These are phyloP conservation scores for Umimayanthus chanpuru DNA, from an alignment of 92 coral and sea anemone species.

Conservation along the genomic window DNA sequence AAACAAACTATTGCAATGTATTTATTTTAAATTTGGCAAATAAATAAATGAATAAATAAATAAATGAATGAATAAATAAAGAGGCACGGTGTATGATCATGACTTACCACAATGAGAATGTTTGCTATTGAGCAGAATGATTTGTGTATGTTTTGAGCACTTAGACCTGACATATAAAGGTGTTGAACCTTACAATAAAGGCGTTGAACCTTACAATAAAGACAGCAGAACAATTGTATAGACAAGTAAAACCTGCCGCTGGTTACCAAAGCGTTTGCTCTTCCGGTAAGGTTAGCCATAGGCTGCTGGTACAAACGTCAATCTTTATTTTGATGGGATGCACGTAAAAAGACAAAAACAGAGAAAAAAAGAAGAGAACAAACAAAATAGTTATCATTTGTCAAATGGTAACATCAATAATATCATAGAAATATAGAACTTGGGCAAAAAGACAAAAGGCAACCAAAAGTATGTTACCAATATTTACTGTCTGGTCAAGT, in stretches of 20 bases:
- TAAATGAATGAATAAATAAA: no score
- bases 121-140: background rate
- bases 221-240: constrained; percentile 40
- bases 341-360: constrained; percentile 77
- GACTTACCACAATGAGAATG: constrained; percentile 12
- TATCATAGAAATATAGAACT: constrained; percentile 2
- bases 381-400: constrained; percentile 76
- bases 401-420: constrained; percentile 39
- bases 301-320: constrained; percentile 67
- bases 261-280: constrained; percentile 45
- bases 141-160: constrained; percentile 7
- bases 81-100: no score
- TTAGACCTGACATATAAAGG: background rate
- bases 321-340: constrained; percentile 83
- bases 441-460: background rate
- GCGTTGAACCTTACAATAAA: constrained; percentile 21
- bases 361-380: constrained; percentile 79
- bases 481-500: constrained; percentile 34
- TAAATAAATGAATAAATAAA: no score
- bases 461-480: background rate
- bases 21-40: no score
- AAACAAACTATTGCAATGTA: no score
- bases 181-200: constrained; percentile 21
- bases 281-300: constrained; percentile 61
- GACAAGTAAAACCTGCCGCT: constrained; percentile 51